Base-by-base conservation (phyloP, 2,888 invertebrate species). In the Lysandra coridon region DNA sequence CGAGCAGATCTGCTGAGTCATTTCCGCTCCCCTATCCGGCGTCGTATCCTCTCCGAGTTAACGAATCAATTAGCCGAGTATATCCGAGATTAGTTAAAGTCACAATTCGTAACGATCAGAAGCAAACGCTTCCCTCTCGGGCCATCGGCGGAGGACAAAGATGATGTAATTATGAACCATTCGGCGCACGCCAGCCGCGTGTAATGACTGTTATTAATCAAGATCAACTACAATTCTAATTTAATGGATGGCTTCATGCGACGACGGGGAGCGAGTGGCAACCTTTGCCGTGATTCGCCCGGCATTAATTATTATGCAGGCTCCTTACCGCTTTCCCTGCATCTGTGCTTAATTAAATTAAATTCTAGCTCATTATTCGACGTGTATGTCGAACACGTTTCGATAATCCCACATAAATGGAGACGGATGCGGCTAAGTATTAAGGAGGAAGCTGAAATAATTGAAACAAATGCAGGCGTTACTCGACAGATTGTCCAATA, bases 401-500 rank as follows among this genome's bases (percentile, higher is more conserved):
- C 81, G 83, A 81, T 84, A 85, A 87, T 85, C 84, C 84, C 83
- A 82, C 84, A 81, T 86, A 83, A 85, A 86, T 87, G 82, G 83
- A 82, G 84, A 87, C 85, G 85, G 86, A 84, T 83, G 86, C 86
- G 85, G 87, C 88, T 86, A 90, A 89, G 88, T 86, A 87, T 88
- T 87, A 90, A 89, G 88, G 87, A 89, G 92, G 91, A 93, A 91
- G 87, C 88, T 86, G 85, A 87, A 88, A 91, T 94, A 94, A 94
- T 94, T 94, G 93, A 93, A 93, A 94, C 91, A 92, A 94, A 94
- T 94, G 94, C 87, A 86, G 84, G 91, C 92, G 92, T 94, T 94
- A 93, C 91, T 92, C 92, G 88, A 93, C 93, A 92, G 92, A 92
- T 94, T 93, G 93, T 93, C 85, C 92, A 94, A 94, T 94, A 92